Evolutionary conservation across 2,888 invertebrate genomes (phyloP), one percentile per base, ranked within the genome.

Genomic region (Sarcophaga carnaria): DNA sequence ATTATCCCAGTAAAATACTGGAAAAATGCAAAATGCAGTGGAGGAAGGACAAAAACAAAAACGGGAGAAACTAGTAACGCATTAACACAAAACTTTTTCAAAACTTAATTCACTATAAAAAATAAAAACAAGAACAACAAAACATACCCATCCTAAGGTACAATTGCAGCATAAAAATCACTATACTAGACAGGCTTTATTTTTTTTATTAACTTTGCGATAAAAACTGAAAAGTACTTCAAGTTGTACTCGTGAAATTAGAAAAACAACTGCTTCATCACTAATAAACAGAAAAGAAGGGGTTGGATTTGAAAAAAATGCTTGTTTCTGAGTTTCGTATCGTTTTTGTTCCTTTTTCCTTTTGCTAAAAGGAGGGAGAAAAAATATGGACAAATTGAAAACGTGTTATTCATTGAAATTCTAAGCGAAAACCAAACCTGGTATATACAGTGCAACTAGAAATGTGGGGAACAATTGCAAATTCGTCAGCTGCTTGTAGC

Each of bases 131-230:
- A 49, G 1, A 49, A 14, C 12, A 54, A 54, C 12, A 54, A 54
- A 17, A 54, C 4, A 54, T 17, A 14, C 54, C 14, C 37, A 37
- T 37, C 37, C 37, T 37, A 37, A 54, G 12, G 59, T 47, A 49
- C 27, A 67, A 77, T 66, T 47, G 45, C n/a, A 59, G 37, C 14
- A 67, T 67, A n/a, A 45, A n/a, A 77, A 64, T 49, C 49, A n/a
- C 27, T 25, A 76, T 27, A 27, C 64, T 64, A 22, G 63, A 37
- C 37, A 37, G 37, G 37, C 37, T 37, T 37, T 6, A 20, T 37
- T 49, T 79, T 49, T 79, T 71, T 79, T 79, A 71, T 71, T 63
- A 37, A 54, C 63, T 79, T 79, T 71, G 37, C 3, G 49, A 25
- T n/a, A 66, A 64, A 76, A 64, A 77, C 49, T 4, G 12, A 54